Conservation (phyloP, 2,113 vertebrate species). For the Columbina picui region DNA sequence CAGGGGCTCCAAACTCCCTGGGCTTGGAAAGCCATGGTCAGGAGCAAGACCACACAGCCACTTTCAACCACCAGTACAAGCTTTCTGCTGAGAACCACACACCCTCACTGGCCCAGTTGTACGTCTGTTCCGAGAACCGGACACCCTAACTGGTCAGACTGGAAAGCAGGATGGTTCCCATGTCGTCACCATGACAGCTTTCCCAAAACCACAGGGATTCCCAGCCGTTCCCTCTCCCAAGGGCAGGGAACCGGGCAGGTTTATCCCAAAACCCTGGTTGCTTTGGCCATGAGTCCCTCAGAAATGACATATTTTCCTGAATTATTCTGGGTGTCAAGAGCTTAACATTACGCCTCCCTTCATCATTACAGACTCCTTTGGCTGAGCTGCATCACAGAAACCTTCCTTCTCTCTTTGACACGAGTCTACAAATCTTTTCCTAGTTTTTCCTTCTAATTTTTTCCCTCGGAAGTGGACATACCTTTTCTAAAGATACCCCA, state of each 20-base stretch:
- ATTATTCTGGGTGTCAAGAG: background rate
- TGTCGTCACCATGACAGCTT: background rate
- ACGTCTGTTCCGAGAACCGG: background rate
- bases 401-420: background rate
- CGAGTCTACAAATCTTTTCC: background rate
- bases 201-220: background rate
- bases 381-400: background rate
- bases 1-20: background rate
- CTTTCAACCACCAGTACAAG: background rate
- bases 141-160: background rate
- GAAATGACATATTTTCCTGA: background rate
- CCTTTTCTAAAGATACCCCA: fast-evolving
- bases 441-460: background rate
- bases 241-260: background rate
- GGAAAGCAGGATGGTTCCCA: background rate
- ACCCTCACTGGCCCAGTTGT: background rate
- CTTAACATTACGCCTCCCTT: background rate
- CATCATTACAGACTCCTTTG: background rate
- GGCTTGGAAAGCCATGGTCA: background rate
- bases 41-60: background rate
- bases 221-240: background rate
- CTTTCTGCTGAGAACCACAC: background rate
- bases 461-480: background rate
- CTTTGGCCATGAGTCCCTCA: background rate
- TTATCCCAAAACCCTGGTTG: background rate